phyloP scores from a whole-genome alignment of 2,113 vertebrate species.

The Dunckerocampus dactyliophorus region DNA sequence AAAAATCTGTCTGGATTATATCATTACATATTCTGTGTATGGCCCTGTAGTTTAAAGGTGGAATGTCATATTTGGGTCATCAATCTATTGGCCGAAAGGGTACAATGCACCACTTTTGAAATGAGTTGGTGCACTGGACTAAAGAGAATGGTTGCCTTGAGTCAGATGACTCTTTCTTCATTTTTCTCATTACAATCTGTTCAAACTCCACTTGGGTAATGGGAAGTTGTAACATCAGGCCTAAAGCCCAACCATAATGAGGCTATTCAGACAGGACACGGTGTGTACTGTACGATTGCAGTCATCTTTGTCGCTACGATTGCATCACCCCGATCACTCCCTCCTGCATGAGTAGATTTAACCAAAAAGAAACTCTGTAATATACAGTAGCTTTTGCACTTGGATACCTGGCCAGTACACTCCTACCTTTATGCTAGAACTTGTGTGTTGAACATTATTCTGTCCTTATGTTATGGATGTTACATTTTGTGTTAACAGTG shows the following conservation, averaged over 20 bases:
- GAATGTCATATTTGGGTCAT: constrained; percentile 54
- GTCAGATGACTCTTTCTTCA: constrained; percentile 56
- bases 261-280: constrained; percentile 59
- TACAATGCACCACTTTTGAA: constrained; percentile 48
- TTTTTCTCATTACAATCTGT: constrained; percentile 56
- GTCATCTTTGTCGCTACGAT: constrained; percentile 49
- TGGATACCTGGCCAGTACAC: neutral
- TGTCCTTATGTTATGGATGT: too few species aligned
- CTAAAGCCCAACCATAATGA: constrained; percentile 59
- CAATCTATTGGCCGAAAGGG: constrained; percentile 47
- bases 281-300: constrained; percentile 32
- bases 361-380: constrained; percentile 14
- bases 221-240: constrained; percentile 64
- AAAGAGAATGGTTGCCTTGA: constrained; percentile 51
- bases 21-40: neutral
- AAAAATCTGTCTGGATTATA: neutral
- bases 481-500: too few species aligned
- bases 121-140: constrained; percentile 54
- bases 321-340: constrained; percentile 34
- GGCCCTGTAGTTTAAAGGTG: constrained; percentile 28
- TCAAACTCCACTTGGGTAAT: constrained; percentile 59
- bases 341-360: constrained; percentile 27
- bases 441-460: neutral
- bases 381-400: neutral
- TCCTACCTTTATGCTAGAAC: neutral